A percentile compares a stretch with the other conserved stretches of the same genome.
Conservation (phyloP, 2,797 vertebrate species). For the Artibeus jamaicensis region DNA sequence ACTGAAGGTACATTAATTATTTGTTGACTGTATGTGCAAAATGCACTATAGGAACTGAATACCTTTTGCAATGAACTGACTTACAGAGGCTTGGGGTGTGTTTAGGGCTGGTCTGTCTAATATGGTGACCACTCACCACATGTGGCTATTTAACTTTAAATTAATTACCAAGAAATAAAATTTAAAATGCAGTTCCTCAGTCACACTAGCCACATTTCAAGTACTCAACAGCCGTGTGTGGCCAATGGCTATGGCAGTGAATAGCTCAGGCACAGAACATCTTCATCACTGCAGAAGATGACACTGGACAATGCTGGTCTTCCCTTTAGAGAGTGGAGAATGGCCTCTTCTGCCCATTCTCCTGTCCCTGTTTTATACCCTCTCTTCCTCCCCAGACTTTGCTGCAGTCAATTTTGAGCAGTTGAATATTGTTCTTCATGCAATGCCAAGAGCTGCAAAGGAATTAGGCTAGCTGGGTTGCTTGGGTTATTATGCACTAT, state of each 20-base stretch:
- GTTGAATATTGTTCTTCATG: neutral
- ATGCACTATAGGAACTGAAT: neutral
- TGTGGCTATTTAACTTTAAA: neutral
- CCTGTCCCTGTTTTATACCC: neutral
- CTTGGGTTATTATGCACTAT: neutral
- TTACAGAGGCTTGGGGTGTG: neutral
- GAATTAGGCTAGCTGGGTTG: neutral
- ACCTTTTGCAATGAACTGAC: neutral
- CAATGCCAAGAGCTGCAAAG: neutral
- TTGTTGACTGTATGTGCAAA: neutral
- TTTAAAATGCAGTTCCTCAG: neutral
- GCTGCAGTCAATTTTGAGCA: rapidly evolving
- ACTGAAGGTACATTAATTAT: neutral
- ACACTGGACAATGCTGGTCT: rapidly evolving
- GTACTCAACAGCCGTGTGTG: neutral
- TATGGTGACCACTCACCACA: neutral
- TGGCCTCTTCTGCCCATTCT: neutral
- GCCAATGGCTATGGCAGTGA: neutral
- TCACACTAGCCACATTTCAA: neutral
- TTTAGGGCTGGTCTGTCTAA: neutral
- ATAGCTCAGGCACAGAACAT: neutral
- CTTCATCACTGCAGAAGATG: neutral
- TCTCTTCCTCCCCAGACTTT: neutral
- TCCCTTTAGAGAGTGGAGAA: neutral
- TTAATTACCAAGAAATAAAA: neutral